Evolutionary conservation across 2,113 vertebrate species (phyloP), one percentile per base, ranked within the genome.

Genomic region (Labrus mixtus): DNA sequence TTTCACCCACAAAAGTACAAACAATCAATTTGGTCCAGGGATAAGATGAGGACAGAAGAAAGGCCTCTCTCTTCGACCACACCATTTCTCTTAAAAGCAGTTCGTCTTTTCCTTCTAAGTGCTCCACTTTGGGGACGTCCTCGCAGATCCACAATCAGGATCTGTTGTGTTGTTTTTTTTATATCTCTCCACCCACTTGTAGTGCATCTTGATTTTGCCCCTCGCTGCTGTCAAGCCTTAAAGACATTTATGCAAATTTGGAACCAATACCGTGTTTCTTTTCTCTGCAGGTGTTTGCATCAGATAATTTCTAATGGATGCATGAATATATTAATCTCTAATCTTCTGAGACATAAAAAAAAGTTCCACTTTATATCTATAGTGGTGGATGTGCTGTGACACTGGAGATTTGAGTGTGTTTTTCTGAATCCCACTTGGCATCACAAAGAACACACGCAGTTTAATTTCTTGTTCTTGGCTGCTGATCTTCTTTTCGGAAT

Each of bases 261-360:
- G 56, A 73, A 68, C 68, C 50, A 68, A 80, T 84, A 65, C 73
- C 79, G 72, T 81, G 57, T 86, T 86, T 87, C 68, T 82, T 85
- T 87, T 87, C 87, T 89, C 87, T 73, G 86, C 86, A 89, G 90
- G 87, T 90, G 86, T 91, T 90, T 91, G 83, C 83, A 76, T 86
- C 78, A 83, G 85, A 86, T 86, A 25, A 87, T 83, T 85, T 86
- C 60, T 87, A 89, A 91, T 91, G 46, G 70, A 89, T 89, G 87
- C 88, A 85, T 87, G 88, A 87, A 91, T 91, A 90, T 73, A 81
- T 87, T 86, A 73, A 83, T 86, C 58, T 64, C 72, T 83, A 85
- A 82, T 88, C 72, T 63, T 57, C 41, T 12, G 43, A 79, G 73
- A 7, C 17, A 22, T 43, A 62, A 37, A 56, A 63, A 53, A 59